Evolutionary conservation across 2,797 vertebrate species (phyloP), one percentile per base, ranked within the genome.

Genomic region (Eulemur albifrons): DNA sequence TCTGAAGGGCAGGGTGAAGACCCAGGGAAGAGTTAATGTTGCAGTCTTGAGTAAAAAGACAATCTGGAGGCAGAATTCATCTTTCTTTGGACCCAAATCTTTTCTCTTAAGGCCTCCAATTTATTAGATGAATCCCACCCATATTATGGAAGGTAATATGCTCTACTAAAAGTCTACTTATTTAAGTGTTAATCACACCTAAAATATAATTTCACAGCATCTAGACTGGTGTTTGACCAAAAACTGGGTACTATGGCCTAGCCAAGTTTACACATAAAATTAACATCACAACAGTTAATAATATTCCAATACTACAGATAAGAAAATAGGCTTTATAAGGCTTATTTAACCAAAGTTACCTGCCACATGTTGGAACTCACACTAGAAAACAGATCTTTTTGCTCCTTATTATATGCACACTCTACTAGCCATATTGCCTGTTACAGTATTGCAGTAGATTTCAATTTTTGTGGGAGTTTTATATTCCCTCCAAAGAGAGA

Each of bases 391-490:
- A 86, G 40, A 79, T 87, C 3, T 67, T 75, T 76, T 65, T 25
- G 38, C 38, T 91, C 14, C 43, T 88, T 8, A 76, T 76, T 20
- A 70, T 38, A 91, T 50, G 13, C 2, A 73, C 23, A 83, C 90
- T 87, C 48, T 30, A 59, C 9, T n/a, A 73, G 30, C 12, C 12
- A 65, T 65, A 88, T 30, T 82, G 20, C 32, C 40, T 73, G 54
- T 90, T 69, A 93, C 8, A 27, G 63, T 89, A 93, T 20, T 82
- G 3, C 13, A 67, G 13, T 40, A 67, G 63, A 79, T 83, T 90
- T 87, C 30, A 79, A 45, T 80, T 82, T 83, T 40, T 76, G n/a
- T 91, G 20, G 27, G 32, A 93, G 11, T 89, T 95, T 96, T 95
- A 77, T 4, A 88, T 79, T 93, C 7, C 21, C 32, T 91, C 40